Evolutionary conservation across 2,888 invertebrate species (phyloP), one percentile per base, ranked within the genome.

Genomic region (Phortica magna): DNA sequence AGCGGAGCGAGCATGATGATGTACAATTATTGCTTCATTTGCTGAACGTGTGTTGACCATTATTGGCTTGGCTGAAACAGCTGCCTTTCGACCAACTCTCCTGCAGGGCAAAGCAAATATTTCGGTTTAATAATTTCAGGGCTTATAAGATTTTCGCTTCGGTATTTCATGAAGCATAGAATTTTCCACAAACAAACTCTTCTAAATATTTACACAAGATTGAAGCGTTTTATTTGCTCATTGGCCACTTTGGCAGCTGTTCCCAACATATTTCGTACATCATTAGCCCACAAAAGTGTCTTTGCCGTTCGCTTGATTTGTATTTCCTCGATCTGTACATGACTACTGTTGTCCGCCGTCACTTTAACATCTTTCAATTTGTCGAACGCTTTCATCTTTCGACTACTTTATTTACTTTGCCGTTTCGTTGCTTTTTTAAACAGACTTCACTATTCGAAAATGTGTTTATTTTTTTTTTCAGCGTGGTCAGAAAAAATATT

Each of bases 171-270:
- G 43, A 22, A 42, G 61, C 61, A 22, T 61, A 9, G 22, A 3
- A 61, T 61, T 61, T 4, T 22, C 19, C 42, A 42, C 19, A 43
- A 31, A 68, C 9, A 68, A 41, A 19, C 17, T 68, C 17, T 68
- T 31, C 14, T 31, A 31, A 64, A 22, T 64, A 10, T 39, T 64
- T 64, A 64, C 39, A 14, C 10, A 64, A 12, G 10, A 31, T 2
- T 10, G 39, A 64, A 14, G 10, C 10, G 43, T 19, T 10, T 43
- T 68, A 43, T 68, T 68, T 68, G 19, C 17, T 22, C 43, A 43
- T 6, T n/a, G 43, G 53, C 55, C 55, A 57, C 55, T 59, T 59
- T 14, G n/a, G 10, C 77, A 77, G 77, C 77, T 77, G 77, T 42
- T 64, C 14, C 55, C 42, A 57, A 74, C 55, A 76, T 17, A 68